Base-by-base conservation (phyloP, 2,113 vertebrate species). In the Heliornis fulica region DNA sequence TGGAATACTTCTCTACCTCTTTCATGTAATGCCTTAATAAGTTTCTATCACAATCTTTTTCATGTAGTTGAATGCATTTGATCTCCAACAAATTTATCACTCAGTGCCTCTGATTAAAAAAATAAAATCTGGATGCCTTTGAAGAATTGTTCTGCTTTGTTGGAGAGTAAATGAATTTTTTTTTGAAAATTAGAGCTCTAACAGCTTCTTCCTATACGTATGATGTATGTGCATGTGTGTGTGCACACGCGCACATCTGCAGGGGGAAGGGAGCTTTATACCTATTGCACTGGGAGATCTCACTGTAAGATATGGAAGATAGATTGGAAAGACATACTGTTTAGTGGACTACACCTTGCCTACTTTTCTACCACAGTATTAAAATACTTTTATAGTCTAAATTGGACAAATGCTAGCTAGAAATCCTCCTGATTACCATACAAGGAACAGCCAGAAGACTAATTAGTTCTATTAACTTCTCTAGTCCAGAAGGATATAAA, bases 61-160 rank as follows among this genome's bases (percentile, higher is more conserved):
- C 46, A 89, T 94, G 69, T 75, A 90, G 69, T 66, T 43, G 8
- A 86, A 83, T 66, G 21, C 28, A 94, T 94, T 97, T 96, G 81
- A 95, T 94, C 68, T 92, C 57, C 50, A 89, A 81, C 21, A 95
- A 83, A 85, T 94, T 89, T 94, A 43, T 94, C 79, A 51, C 40
- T 85, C 65, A 43, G 34, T 74, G 92, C 31, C 13, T 88, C 61
- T 91, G 71, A 90, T 89, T 83, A 70, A 91, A 94, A 87, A 64
- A 61, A 20, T 22, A 84, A 75, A 85, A 77, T 79, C 63, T 70
- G 50, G 19, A 63, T 89, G 31, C 13, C 38, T 95, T 95, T 96
- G 86, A 96, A 91, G 79, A 90, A 88, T 86, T 94, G 31, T 83
- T 95, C 75, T 93, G 71, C 59, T 92, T 86, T 95, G n/a, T 34